Evolutionary conservation across 1,140 invertebrate genomes (phyloP).

Genomic region (Drosophila sucinea): DNA sequence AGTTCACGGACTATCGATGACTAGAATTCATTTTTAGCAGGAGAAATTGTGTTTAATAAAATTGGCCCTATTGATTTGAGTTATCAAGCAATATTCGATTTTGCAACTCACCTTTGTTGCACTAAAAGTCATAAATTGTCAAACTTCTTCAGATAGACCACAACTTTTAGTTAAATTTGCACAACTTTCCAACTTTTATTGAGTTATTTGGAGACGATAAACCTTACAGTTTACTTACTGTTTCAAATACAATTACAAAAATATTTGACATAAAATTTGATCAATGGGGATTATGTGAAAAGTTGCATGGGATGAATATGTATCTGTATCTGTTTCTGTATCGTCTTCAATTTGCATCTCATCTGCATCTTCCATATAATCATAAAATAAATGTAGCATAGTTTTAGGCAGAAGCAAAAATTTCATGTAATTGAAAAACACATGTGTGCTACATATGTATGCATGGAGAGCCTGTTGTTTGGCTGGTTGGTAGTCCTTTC

Average conservation of each 20-base stretch:
- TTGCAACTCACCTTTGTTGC: too few relatives aligned
- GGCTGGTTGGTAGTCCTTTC: background rate
- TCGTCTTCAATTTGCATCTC: background rate
- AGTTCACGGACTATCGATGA: too few relatives aligned
- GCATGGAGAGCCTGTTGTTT: background rate
- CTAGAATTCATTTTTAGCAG: too few relatives aligned
- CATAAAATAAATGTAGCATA: background rate
- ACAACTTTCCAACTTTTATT: background rate
- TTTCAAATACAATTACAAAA: background rate
- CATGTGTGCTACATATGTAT: slow-evolving; percentile 3
- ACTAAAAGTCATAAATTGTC: too few relatives aligned
- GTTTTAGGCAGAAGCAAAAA: slow-evolving; percentile 1
- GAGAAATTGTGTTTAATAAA: too few relatives aligned
- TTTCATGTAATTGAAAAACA: slow-evolving; percentile 24
- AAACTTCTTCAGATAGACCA: too few relatives aligned
- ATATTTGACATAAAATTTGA: background rate
- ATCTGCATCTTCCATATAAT: background rate
- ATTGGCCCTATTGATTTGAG: too few relatives aligned
- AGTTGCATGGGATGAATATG: background rate
- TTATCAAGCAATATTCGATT: too few relatives aligned
- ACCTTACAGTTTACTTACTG: background rate
- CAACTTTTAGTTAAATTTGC: background rate
- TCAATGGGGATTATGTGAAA: background rate
- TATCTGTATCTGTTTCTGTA: background rate
- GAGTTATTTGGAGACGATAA: background rate